Evolutionary conservation across 53 echinoderm and acorn worm genomes (phyloP).

Genomic region (Paracentrotus lividus): DNA sequence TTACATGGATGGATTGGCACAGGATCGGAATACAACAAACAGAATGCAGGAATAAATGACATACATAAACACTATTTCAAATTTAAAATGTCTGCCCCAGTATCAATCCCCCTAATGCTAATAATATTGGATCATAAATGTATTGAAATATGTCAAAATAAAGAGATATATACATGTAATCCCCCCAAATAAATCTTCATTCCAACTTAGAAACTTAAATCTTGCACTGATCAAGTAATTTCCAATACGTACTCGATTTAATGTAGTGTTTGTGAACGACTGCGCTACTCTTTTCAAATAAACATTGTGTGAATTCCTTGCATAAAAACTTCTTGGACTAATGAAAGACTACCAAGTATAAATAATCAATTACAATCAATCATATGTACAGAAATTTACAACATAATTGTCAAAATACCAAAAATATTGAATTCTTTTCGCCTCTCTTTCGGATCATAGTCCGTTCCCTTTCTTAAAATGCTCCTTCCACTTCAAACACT

Average conservation of each 20-base stretch:
- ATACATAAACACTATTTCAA: background rate
- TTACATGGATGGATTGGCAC: background rate
- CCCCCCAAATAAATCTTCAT: background rate
- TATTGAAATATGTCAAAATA: background rate
- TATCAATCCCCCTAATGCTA: background rate
- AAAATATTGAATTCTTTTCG: conserved; percentile 62
- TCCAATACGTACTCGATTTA: background rate
- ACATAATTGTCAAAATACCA: conserved; percentile 59
- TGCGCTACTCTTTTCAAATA: background rate
- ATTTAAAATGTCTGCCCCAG: background rate
- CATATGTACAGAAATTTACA: conserved; percentile 69
- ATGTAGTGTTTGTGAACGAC: background rate
- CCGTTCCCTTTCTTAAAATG: background rate
- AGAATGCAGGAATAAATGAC: background rate
- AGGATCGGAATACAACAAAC: background rate
- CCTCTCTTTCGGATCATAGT: conserved; percentile 17
- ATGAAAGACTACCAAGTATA: conserved; percentile 71
- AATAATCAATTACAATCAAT: conserved; percentile 63
- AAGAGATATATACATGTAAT: conserved; percentile 2
- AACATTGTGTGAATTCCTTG: conserved; percentile 29
- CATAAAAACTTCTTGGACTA: conserved; percentile 65
- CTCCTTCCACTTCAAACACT: background rate
- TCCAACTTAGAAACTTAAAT: background rate
- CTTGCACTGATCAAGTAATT: background rate
- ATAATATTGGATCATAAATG: background rate